A percentile compares a stretch with the other conserved stretches of the same genome.
Conservation (phyloP, 2,113 vertebrate species). For the Oreochromis spilurus region DNA sequence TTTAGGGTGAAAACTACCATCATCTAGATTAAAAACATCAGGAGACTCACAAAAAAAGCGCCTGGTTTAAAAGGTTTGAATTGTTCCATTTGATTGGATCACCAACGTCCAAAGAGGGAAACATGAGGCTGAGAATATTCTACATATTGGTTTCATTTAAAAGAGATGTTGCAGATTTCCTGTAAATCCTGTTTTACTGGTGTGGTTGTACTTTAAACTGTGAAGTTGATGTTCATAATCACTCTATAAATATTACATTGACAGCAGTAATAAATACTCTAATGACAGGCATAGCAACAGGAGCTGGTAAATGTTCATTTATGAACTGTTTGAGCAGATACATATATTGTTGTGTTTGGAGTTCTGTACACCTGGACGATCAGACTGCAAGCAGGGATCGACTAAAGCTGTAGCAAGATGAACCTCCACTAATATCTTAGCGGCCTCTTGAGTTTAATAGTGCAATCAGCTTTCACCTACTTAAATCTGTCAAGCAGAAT, state of each 20-base stretch:
- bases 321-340: neutral
- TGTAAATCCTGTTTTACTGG: neutral
- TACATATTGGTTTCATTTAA: neutral
- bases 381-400: neutral
- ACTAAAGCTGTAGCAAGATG: neutral
- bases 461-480: neutral
- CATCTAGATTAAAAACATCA: neutral
- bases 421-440: neutral
- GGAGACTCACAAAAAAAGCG: neutral
- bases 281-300: neutral
- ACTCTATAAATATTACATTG: neutral
- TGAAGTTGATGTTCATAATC: neutral
- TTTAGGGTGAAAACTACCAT: neutral
- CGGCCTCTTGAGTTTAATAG: neutral
- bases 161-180: neutral
- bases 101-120: accelerated
- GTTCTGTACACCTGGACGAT: neutral
- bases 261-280: neutral
- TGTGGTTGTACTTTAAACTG: neutral
- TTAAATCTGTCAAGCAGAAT: neutral
- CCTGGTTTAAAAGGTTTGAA: neutral
- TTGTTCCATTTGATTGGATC: neutral
- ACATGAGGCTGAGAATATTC: neutral
- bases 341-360: neutral
- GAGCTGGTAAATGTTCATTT: neutral